Base-by-base conservation (phyloP, 2,797 vertebrate species). In the Orientallactaga sibirica region DNA sequence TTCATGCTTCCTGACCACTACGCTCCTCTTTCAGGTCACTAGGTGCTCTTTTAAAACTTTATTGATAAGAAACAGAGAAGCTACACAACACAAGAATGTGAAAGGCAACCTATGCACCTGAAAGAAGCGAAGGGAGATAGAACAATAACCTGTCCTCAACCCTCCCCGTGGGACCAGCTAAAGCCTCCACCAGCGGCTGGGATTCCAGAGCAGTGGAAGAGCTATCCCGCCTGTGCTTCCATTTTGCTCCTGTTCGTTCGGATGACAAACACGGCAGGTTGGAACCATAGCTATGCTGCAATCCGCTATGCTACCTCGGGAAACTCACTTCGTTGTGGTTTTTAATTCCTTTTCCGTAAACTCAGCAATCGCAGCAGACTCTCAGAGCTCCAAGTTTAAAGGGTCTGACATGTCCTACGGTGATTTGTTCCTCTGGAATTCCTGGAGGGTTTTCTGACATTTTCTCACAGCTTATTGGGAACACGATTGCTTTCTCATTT, bases 61-160 rank as follows among this genome's bases (percentile, higher is more conserved):
- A 92, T 52, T 62, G 48, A 86, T 76, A 91, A 81, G 19, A 70
- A 52, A 70, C 24, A 93, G 92, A 96, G 91, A 18, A 96, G 29
- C 8, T 43, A 14, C 43, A 37, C 20, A 81, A 78, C 71, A 68
- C 43, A 2, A 81, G 27, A 71, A 78, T 86, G 55, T 87, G 74
- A 93, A 81, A 90, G 85, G 71, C 70, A 88, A 85, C 95, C 94
- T 88, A 52, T 86, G 93, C 41, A 75, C 90, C 75, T 67, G n/a
- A 93, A 87, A 66, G 83, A 90, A 41, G 55, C 52, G 27, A 58
- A 95, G 27, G 52, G 5, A 78, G 76, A 43, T 14, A 3, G 76
- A 79, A 94, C 68, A 88, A 92, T 87, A 93, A 80, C 22, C 43
- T 48, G 64, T n/a, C 58, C 25, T 88, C 33, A 75, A 29, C 8